Evolutionary conservation across 2,888 invertebrate genomes (phyloP).

Genomic region (Diaprepes abbreviatus): DNA sequence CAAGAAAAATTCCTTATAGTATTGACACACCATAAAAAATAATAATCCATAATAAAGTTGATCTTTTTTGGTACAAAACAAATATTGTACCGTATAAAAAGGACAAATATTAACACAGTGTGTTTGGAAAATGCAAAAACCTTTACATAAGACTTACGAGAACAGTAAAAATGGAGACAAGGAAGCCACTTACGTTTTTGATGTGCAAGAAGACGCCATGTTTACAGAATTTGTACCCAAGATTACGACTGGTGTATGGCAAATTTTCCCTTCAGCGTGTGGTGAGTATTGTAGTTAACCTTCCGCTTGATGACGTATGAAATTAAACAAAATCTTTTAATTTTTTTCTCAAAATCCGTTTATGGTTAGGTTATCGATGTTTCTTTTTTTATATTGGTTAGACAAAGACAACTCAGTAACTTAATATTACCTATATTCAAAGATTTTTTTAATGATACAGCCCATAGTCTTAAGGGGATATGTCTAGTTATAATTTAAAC

Average conservation of each 20-base stretch:
- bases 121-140: conserved; percentile 27
- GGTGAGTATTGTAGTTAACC: conserved; percentile 42
- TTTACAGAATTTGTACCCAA: conserved; percentile 18
- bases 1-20: not conserved
- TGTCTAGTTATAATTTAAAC: too few species aligned
- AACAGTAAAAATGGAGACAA: conserved; percentile 21
- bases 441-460: too few species aligned
- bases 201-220: conserved; percentile 23
- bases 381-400: too few species aligned
- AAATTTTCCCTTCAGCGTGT: conserved; percentile 38
- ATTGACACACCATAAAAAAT: conserved; percentile 8
- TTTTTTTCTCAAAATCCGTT: too few species aligned
- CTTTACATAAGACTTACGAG: conserved; percentile 12
- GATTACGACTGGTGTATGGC: conserved; percentile 28
- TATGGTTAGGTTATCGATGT: too few species aligned
- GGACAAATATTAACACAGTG: conserved; percentile 14
- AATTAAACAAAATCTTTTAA: too few species aligned
- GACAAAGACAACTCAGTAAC: too few species aligned
- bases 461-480: too few species aligned
- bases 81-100: not conserved
- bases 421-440: too few species aligned
- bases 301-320: too few species aligned
- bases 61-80: not conserved
- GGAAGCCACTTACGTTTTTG: conserved; percentile 52
- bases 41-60: conserved; percentile 2